Base-by-base conservation (phyloP, 2,113 vertebrate genomes). In the Chaetodon auriga region DNA sequence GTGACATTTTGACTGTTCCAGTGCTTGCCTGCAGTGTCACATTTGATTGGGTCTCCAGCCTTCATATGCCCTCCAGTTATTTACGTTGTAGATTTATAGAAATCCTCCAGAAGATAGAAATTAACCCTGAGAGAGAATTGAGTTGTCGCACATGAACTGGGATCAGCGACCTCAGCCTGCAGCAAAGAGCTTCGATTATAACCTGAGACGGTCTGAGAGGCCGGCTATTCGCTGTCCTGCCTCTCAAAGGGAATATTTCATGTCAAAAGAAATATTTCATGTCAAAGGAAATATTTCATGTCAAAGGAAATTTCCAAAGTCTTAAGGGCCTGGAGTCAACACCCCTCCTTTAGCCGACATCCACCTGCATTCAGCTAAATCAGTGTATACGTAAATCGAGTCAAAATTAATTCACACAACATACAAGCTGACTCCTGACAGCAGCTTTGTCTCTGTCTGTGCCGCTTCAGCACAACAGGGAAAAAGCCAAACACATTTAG, bases 361-460 rank as follows among this genome's bases (percentile, higher is more conserved):
- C 65, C 48, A 68, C 62, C 41, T 69, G 62, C 73, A 55, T 73
- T 87, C 57, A 79, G 68, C 74, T 85, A 58, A 75, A 82, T 45
- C 72, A 68, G 69, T 7, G 0, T 65, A 36, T 75, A 76, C 73
- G 38, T 43, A 79, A 79, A 86, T 80, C 58, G 46, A 75, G 73
- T 87, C 85, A 84, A 78, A 89, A 84, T 83, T 15, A 81, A 88
- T 88, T 91, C 46, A 61, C 21, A 55, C 23, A 61, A 66, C 19
- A 69, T 30, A 49, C 25, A 68, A 49, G 64, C 79, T 78, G 64
- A n/a, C 18, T 73, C 64, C 36, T 74, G 84, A 86, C 80, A 80
- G 81, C 81, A 87, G 81, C 76, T 90, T 86, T 86, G 76, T 89
- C 82, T 87, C 62, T 75, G 80, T 65, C 80, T 81, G 55, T 25